Evolutionary conservation across 2,113 vertebrate genomes (phyloP).

Genomic region (Cyanistes caeruleus): DNA sequence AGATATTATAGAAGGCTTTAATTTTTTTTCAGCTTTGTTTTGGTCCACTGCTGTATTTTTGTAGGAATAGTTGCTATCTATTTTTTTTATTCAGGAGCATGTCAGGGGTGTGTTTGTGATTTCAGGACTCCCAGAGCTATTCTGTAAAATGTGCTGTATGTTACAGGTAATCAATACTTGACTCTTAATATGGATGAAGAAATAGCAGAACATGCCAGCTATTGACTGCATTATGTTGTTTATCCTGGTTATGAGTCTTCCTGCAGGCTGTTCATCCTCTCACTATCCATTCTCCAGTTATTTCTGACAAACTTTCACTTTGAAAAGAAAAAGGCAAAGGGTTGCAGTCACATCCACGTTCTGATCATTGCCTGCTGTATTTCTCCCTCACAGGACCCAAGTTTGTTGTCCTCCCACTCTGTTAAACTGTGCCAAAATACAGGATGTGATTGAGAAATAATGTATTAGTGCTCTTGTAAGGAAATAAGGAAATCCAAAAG

Average conservation of each 20-base stretch:
- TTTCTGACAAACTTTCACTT: not conserved
- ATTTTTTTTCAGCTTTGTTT: not conserved
- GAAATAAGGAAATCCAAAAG: constrained; percentile 13
- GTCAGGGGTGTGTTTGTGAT: not conserved
- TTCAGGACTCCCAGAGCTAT: not conserved
- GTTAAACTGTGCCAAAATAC: not conserved
- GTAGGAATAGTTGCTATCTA: not conserved
- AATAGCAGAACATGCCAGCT: not conserved
- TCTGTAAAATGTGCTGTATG: not conserved
- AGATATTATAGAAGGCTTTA: not conserved
- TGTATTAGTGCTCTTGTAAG: not conserved
- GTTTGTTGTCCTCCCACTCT: not conserved
- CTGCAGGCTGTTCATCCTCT: not conserved
- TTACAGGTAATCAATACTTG: not conserved
- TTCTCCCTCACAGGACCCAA: not conserved
- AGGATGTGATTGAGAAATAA: not conserved
- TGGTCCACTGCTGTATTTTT: not conserved
- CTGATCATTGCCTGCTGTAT: not conserved
- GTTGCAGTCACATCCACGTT: not conserved
- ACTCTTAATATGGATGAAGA: not conserved
- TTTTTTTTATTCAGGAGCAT: not conserved
- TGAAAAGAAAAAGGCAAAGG: not conserved
- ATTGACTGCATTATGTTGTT: not conserved
- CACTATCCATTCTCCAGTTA: not conserved
- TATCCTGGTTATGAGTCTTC: not conserved